Base-by-base conservation (phyloP, 30 jellyfish, hydroid and myxozoan genomes). In the Aurelia sp. region DNA sequence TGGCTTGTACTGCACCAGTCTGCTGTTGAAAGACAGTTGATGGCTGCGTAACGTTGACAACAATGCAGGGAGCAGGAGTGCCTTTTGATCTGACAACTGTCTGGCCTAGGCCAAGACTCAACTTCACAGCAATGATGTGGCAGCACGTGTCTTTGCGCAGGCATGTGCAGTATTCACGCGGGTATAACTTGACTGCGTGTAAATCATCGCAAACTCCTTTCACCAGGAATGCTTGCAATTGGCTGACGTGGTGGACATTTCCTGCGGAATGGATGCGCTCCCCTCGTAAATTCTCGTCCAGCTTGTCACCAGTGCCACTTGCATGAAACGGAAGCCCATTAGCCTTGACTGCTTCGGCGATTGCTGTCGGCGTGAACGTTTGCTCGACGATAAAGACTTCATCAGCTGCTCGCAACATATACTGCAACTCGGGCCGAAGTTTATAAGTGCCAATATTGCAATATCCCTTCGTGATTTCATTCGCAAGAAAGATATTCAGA, bases 81-180 rank as follows among this genome's bases (percentile, higher is more conserved):
- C 64, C 90, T 75, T 77, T 87, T 22, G 90, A 71, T 33, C 71
- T 87, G 68, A 47, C 93, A 3, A 89, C 78, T 33, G 89, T 59
- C 67, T 88, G 92, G 13, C 90, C 94, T 52, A 88, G 70, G 50
- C 98, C 98, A 8, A 93, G 85, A 48, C 97, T 84, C 47, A 93
- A 67, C 92, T 88, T 93, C 37, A 93, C 97, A 11, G 98, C 98
- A 82, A 93, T 60, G 53, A 93, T 77, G 50, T 93, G 98, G 20
- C 97, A 93, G 89, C 98, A 93, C 40, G 81, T 85, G 27, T 88
- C 97, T 22, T 78, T 83, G 23, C 67, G 61, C 58, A 88, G 87
- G 57, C 98, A 93, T 31, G 98, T 80, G 84, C 98, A 93, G 52
- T 96, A 93, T 75, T 93, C 96, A 41, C 92, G 95, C 48, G 98